Evolutionary conservation across 1,140 invertebrate genomes (phyloP).

Genomic region (silkworm (Bombyx mori)): ASM3026992v2 NC_085120.1:3578001-3578500

Average conservation of each 20-base stretch:
- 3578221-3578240: constrained; percentile 1
- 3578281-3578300: neutral
- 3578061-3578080: too few species aligned
- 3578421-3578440: neutral
- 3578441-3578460: neutral
- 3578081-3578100: too few species aligned
- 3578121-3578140: too few species aligned
- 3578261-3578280: neutral
- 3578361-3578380: neutral
- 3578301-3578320: neutral
- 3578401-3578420: neutral
- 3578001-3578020: too few species aligned
- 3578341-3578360: neutral
- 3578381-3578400: neutral
- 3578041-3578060: too few species aligned
- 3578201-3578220: neutral
- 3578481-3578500: neutral
- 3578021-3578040: too few species aligned
- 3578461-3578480: neutral
- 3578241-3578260: neutral
- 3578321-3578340: neutral
- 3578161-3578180: too few species aligned
- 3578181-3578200: too few species aligned
- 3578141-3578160: too few species aligned
- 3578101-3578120: too few species aligned